Evolutionary conservation across 2,797 vertebrate genomes (phyloP), one percentile per base, ranked within the genome.

Genomic region (Rousettus madagascariensis): DNA sequence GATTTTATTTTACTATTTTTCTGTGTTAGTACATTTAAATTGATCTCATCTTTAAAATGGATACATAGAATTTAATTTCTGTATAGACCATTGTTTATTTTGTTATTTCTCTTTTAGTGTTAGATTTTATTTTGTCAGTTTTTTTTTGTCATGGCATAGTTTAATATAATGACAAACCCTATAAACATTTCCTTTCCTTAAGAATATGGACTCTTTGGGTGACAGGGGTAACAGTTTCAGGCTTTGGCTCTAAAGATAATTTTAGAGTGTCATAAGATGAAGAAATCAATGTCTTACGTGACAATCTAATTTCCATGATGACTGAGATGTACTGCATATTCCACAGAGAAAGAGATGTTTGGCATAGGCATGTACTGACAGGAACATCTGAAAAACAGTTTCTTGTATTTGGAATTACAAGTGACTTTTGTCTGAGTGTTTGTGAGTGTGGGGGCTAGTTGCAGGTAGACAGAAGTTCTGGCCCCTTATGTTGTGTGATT

Each of bases 1-100:
- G 19, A 86, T 86, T 86, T 83, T 77, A 77, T 38, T 87, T 86
- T 57, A 90, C 24, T 79, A 86, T 88, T 69, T 87, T 63, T 83
- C 28, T 41, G 41, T 68, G 36, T 59, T 36, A 69, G 30, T 36
- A 57, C 28, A 53, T 77, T 92, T 75, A 89, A 36, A 57, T 65
- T 19, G 43, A 26, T 8, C 36, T 89, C 53, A 72, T 86, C 36
- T 61, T 84, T 71, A 51, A 38, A 53, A 92, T 24, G 16, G 30
- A 38, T 71, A n/a, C 8, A 26, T 71, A 72, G 9, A 57, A 79
- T 90, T 72, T 59, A 79, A 93, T 66, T 80, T 88, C 5, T 30
- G 28, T 90, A 59, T 79, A 15, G 24, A 79, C 0, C 13, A 36
- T 11, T 83, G 8, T 83, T 95, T 83, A 75, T 65, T 84, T 80